Evolutionary conservation across 1,140 invertebrate genomes (phyloP), one percentile per base, ranked within the genome.

Genomic region (Mercenaria mercenaria): DNA sequence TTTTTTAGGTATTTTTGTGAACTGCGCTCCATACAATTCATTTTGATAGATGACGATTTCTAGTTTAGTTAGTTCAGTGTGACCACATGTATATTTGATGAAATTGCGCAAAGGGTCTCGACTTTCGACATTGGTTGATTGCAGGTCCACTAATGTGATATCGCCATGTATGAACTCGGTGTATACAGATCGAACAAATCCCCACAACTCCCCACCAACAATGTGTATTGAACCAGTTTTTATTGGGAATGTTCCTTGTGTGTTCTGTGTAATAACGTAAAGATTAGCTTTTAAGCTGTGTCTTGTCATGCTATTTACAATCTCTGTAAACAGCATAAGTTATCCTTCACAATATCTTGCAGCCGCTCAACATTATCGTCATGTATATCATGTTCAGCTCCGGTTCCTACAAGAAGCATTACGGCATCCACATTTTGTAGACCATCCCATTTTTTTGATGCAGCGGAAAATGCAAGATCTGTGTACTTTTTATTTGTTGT

Each of bases 181-280:
- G n/a, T 77, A 29, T 1, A 87, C 15, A 15, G 84, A 74, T 4
- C 84, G 69, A 39, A 77, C n/a, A n/a, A 87, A 87, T 13, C 84
- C 84, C 84, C 84, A 87, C 2, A 87, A 72, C 41, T 76, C 76
- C 20, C 20, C 18, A 6, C 83, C 76, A 4, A 77, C 26, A 20
- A 85, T 34, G 39, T 56, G 74, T n/a, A 56, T 67, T 29, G 0
- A 81, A 34, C 23, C 10, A 4, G 76, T 20, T 50, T 29, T 8
- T 0, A 23, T 0, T 32, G n/a, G n/a, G 32, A 82, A 74, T 8
- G 43, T 85, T 15, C 39, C 10, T 32, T 87, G 85, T 43, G 85
- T 47, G 26, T 79, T 87, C 50, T 87, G 69, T 26, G 72, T 64
- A 34, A 77, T 74, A 18, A 87, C 32, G 41, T 72, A 87, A 1